Conservation (phyloP, 2,797 vertebrate genomes). For the Acanthis flammea region DNA sequence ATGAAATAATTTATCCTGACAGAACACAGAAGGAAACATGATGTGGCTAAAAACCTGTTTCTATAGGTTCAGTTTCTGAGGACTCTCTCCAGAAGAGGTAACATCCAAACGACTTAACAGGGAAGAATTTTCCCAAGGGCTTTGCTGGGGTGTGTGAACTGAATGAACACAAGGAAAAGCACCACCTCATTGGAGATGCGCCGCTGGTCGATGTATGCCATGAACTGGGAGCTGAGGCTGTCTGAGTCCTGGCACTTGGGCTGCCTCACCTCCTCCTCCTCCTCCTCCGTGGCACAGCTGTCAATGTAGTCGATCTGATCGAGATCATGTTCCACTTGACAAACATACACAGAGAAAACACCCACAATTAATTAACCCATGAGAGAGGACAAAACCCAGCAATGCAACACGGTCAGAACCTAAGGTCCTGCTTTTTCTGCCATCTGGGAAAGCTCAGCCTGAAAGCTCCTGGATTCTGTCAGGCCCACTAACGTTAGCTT, state of each 20-base stretch:
- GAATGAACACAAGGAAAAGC: background rate
- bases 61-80: background rate
- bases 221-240: conserved; percentile 95
- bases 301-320: conserved; percentile 98
- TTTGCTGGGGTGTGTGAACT: background rate
- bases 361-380: conserved; percentile 8
- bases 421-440: background rate
- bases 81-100: background rate
- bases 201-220: conserved; percentile 93
- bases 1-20: background rate
- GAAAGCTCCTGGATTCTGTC: background rate
- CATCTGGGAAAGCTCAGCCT: background rate
- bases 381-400: background rate
- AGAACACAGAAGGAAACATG: background rate
- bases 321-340: conserved; percentile 83
- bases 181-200: conserved; percentile 88
- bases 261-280: conserved; percentile 81
- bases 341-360: background rate
- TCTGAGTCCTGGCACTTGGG: conserved; percentile 70
- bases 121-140: background rate
- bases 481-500: background rate
- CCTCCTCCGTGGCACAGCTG: conserved; percentile 89
- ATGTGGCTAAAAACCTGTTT: background rate
- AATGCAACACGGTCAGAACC: background rate
- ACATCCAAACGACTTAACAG: background rate